Conservation (phyloP, 2,797 vertebrate species). For the Danionella dracula region DNA sequence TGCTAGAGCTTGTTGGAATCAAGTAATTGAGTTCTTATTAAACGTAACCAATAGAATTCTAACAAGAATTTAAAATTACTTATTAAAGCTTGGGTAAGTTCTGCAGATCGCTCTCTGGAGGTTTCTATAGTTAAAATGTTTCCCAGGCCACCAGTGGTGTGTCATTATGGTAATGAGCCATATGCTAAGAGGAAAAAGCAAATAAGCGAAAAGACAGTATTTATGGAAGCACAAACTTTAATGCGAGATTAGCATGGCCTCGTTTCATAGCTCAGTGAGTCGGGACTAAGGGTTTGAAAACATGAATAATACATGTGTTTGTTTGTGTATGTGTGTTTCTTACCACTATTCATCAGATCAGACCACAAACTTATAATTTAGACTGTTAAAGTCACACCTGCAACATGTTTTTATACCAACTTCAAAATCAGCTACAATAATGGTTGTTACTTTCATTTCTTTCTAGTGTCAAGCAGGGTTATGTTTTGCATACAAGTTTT, state of each 20-base stretch:
- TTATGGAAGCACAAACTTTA: slow-evolving; percentile 63
- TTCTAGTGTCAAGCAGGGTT: no score
- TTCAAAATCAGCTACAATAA: no score
- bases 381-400: no score
- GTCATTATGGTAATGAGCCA: slow-evolving; percentile 45
- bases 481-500: no score
- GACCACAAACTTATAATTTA: neutral
- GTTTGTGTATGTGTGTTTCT: slow-evolving; percentile 16
- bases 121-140: slow-evolving; percentile 34
- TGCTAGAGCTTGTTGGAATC: neutral
- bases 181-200: slow-evolving; percentile 42
- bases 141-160: slow-evolving; percentile 33
- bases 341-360: slow-evolving; percentile 13
- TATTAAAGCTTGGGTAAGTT: slow-evolving; percentile 17
- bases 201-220: slow-evolving; percentile 49
- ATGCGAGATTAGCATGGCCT: slow-evolving; percentile 68
- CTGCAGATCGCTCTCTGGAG: neutral
- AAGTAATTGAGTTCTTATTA: slow-evolving; percentile 24
- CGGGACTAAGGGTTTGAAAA: slow-evolving; percentile 53
- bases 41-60: slow-evolving; percentile 13
- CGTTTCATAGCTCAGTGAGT: slow-evolving; percentile 67
- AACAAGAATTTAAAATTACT: neutral
- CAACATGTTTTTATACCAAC: no score
- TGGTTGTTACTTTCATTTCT: no score
- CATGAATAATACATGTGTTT: slow-evolving; percentile 59